Percentiles rank a stretch among this genome's conserved stretches.
Conservation (phyloP, 2,888 invertebrate genomes). For the Meteorus cinctellus region DNA sequence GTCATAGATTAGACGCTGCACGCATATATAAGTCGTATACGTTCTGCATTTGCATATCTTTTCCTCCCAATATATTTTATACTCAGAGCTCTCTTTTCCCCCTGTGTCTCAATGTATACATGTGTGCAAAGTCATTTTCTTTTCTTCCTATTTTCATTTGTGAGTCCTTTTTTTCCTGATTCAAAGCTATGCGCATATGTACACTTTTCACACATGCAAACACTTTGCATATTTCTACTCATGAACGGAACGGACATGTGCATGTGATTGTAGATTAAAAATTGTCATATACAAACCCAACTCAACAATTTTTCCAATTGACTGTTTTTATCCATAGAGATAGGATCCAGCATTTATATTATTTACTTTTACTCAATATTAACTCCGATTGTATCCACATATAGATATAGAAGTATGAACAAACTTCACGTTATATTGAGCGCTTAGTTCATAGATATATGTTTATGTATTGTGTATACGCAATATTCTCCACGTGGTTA, state of each 20-base stretch:
- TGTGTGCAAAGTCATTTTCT: constrained; percentile 11
- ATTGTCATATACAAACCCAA: neutral
- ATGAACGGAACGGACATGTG: neutral
- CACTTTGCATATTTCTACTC: constrained; percentile 6
- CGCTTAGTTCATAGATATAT: neutral
- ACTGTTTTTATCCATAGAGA: constrained; percentile 4
- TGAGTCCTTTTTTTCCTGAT: constrained; percentile 4
- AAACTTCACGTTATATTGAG: neutral
- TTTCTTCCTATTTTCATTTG: constrained; percentile 14
- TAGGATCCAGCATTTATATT: constrained; percentile 1
- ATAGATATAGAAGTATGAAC: neutral
- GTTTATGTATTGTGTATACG: neutral
- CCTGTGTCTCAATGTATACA: neutral
- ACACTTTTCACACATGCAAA: neutral
- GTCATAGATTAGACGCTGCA: constrained; percentile 44
- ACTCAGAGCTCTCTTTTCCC: constrained; percentile 25
- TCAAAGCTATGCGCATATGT: neutral
- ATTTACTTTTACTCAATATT: neutral
- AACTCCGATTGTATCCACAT: neutral
- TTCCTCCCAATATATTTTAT: constrained; percentile 44
- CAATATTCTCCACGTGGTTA: constrained; percentile 14
- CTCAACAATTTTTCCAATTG: neutral
- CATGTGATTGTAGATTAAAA: constrained; percentile 16
- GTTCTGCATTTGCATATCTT: constrained; percentile 45
- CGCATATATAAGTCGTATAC: constrained; percentile 27